Conservation (phyloP, 2,888 invertebrate species). For the Nephrocerus scutellatus region DNA sequence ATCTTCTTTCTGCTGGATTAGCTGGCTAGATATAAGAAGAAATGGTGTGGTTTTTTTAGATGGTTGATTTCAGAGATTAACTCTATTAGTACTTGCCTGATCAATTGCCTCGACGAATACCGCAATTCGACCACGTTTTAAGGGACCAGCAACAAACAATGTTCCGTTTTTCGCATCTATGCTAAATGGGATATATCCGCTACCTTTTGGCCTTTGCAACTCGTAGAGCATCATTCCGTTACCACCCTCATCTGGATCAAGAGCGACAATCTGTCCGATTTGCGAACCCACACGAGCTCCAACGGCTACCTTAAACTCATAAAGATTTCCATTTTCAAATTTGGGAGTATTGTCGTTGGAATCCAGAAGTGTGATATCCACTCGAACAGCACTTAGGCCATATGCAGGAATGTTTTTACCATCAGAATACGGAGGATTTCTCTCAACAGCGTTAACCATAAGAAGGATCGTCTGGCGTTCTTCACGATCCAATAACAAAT, state of each 20-base stretch:
- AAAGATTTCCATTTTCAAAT: constrained; percentile 76
- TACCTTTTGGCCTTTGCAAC: constrained; percentile 61
- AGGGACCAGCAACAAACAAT: constrained; percentile 57
- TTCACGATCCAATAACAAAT: constrained; percentile 71
- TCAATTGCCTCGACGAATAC: constrained; percentile 79
- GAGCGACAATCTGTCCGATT: constrained; percentile 71
- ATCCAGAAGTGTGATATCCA: constrained; percentile 76
- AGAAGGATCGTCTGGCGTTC: constrained; percentile 63
- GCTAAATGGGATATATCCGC: constrained; percentile 62
- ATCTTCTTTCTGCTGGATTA: constrained; percentile 75
- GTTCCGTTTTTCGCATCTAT: constrained; percentile 65
- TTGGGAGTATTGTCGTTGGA: constrained; percentile 88
- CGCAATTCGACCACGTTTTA: constrained; percentile 67
- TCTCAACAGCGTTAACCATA: constrained; percentile 73
- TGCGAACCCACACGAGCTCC: constrained; percentile 63
- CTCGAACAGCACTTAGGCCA: constrained; percentile 56
- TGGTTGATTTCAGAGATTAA: background rate
- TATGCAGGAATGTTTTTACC: constrained; percentile 32
- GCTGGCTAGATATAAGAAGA: constrained; percentile 53
- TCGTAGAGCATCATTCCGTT: constrained; percentile 72
- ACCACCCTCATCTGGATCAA: constrained; percentile 64
- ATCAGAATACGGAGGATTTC: constrained; percentile 54
- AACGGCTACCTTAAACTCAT: constrained; percentile 66
- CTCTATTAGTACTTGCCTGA: constrained; percentile 36
- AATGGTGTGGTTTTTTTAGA: background rate